These are phyloP conservation scores for Epirrhoe alternata DNA, from an alignment of 2,888 invertebrate species.

Conservation along the genomic window DNA sequence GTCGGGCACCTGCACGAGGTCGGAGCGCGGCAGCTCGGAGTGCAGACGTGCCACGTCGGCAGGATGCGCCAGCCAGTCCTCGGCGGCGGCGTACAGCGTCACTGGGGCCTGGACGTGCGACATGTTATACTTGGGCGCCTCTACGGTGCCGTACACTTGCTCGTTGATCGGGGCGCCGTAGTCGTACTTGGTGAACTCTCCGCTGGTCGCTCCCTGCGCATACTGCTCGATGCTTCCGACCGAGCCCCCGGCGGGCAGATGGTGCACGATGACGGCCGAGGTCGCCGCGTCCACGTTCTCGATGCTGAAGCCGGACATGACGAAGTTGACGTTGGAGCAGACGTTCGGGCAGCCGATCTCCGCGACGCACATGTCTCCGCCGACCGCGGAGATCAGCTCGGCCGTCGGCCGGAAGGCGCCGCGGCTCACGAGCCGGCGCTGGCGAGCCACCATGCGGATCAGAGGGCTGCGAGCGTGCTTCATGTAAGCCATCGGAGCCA, in stretches of 20 bases:
- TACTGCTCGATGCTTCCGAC: conserved; percentile 82
- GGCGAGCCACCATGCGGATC: conserved; percentile 66
- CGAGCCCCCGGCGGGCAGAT: conserved; percentile 85
- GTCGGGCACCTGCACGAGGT: conserved; percentile 83
- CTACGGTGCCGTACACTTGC: conserved; percentile 65
- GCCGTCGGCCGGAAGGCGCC: conserved; percentile 66
- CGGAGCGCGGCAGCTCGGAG: conserved; percentile 82
- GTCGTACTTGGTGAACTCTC: conserved; percentile 72
- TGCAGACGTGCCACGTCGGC: conserved; percentile 85
- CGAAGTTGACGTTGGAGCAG: conserved; percentile 86
- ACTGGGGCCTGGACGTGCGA: conserved; percentile 72
- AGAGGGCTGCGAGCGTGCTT: conserved; percentile 71
- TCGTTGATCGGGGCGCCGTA: conserved; percentile 68
- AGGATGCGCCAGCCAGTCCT: conserved; percentile 88
- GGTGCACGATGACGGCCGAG: conserved; percentile 81
- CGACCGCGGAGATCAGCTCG: conserved; percentile 61
- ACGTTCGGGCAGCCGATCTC: conserved; percentile 75
- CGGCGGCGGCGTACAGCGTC: conserved; percentile 72
- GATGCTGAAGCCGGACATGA: conserved; percentile 86
- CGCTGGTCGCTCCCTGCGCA: conserved; percentile 76
- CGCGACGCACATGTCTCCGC: conserved; percentile 68
- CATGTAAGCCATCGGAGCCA: conserved; percentile 79
- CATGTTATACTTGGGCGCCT: conserved; percentile 72
- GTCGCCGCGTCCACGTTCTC: conserved; percentile 81
- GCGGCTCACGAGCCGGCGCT: conserved; percentile 60